Base-by-base conservation (phyloP, 2,797 vertebrate species). In the Mustela erminea region DNA sequence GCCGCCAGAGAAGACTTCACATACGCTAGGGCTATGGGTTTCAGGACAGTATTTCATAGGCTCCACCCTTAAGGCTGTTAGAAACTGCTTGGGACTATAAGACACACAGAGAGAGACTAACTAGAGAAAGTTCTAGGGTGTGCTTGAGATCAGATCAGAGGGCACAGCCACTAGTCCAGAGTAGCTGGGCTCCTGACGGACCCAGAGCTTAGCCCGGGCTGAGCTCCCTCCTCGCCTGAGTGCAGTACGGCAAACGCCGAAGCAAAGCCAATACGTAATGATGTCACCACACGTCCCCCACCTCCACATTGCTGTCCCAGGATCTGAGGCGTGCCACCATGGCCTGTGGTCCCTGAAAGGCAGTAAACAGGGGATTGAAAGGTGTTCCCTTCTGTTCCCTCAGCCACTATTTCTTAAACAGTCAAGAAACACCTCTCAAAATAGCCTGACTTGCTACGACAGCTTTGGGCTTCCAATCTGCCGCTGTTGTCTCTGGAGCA, bases 401-500 rank as follows among this genome's bases (percentile, higher is more conserved):
- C 0, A 68, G 35, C 66, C 43, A 21, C 35, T 97, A 2, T 64
- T 82, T 93, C 81, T 84, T 62, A 4, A 83, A 83, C 32, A 81
- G 25, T 43, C 52, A 91, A 56, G 66, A 97, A 95, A 54, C 20
- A 90, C 29, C 41, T 92, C 68, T 93, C 46, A 56, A 38, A 87
- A 68, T 81, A 27, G 43, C 68, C n/a, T 62, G 9, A 90, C 52
- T 77, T 88, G 18, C 13, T 87, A 38, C 2, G 5, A n/a, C 32
- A 83, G 23, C 70, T 72, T 43, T 62, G 62, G 18, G 62, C 52
- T 90, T 87, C 74, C 43, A 32, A 25, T 72, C 43, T 52, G 27
- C 13, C 17, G 7, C 0, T 18, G 7, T 2, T 52, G 9, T 78
- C 74, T 93, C 60, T 60, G 18, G 21, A 52, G 12, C 15, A 43